phyloP scores from a whole-genome alignment of 2,113 vertebrate genomes.

The Coptodon rendalli region DNA sequence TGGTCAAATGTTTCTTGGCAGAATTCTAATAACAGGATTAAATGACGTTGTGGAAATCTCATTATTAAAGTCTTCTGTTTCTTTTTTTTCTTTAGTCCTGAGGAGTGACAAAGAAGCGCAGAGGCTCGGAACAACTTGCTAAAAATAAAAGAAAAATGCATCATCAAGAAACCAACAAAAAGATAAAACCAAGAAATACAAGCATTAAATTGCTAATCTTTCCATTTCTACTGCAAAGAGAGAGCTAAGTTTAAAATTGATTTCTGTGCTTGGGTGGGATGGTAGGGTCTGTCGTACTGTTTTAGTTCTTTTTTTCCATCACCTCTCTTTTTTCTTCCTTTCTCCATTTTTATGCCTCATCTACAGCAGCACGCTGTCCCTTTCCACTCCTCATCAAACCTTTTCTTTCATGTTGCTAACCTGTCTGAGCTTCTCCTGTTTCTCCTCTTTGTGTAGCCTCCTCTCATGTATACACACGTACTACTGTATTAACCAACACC shows the following conservation, averaged over 20 bases:
- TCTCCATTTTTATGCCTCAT: background rate
- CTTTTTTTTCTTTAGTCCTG: constrained; percentile 15
- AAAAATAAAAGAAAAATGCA: constrained; percentile 53
- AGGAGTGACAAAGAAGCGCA: constrained; percentile 24
- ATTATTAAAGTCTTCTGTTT: background rate
- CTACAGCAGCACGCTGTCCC: background rate
- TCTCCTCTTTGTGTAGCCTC: background rate
- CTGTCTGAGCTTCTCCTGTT: background rate
- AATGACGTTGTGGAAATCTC: background rate
- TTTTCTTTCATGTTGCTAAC: background rate
- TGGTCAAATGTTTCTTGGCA: background rate
- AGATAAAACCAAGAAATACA: constrained; percentile 42
- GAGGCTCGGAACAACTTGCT: constrained; percentile 44
- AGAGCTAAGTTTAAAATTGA: constrained; percentile 44
- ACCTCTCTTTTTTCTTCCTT: background rate
- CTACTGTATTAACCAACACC: constrained; percentile 62
- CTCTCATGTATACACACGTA: constrained; percentile 29
- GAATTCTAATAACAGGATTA: background rate
- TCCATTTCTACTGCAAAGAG: constrained; percentile 60
- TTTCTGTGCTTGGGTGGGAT: constrained; percentile 30
- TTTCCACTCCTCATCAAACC: background rate
- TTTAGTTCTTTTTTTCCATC: constrained; percentile 33
- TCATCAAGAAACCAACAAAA: constrained; percentile 58
- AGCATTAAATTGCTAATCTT: constrained; percentile 67
- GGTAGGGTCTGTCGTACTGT: constrained; percentile 3